Evolutionary conservation across 2,797 vertebrate genomes (phyloP), one percentile per base, ranked within the genome.

Genomic region (Pangasius sanitwongsei): DNA sequence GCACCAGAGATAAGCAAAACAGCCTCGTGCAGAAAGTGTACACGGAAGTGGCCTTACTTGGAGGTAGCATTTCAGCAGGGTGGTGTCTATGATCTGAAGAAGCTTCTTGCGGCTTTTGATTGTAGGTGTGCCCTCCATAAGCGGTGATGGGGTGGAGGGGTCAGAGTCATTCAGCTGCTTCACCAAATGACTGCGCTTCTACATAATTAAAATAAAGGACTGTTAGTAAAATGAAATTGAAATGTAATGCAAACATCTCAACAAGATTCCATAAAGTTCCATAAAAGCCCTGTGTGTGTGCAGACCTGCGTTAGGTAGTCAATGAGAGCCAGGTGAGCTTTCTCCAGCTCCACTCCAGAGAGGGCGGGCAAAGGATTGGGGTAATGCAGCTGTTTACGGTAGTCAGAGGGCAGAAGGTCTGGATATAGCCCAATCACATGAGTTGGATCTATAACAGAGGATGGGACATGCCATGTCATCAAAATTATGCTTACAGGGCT

Each of bases 371-470:
- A 93, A 0, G 98, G 98, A 94, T 98, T 98, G 59, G 98, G 99
- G 90, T 99, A 99, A 91, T 99, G 98, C 88, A 99, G 95, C 94
- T 99, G 99, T 89, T 98, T 99, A 92, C 98, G 97, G 94, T 99
- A 99, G 94, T 99, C 99, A 74, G 96, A 96, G 1, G 98, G 98
- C 78, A 99, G 96, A 83, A 99, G 95, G 93, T 99, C 99, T 1
- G 99, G 98, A 94, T 99, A 99, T 89, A 99, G 95, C 88, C 99
- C 99, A 88, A 99, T 99, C 92, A 99, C 99, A 37, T 99, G 99
- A 82, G 99, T 99, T 55, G 99, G 99, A 95, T 99, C 99, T 99
- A 94, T 41, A 85, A 20, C 94, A 94, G 93, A 91, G 96, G 95
- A 18, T 96, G 95, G 53, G 95, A 96, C 41, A 96, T 23, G 4